Base-by-base conservation (phyloP, 2,888 invertebrate genomes). In the Odontocerum albicorne region DNA sequence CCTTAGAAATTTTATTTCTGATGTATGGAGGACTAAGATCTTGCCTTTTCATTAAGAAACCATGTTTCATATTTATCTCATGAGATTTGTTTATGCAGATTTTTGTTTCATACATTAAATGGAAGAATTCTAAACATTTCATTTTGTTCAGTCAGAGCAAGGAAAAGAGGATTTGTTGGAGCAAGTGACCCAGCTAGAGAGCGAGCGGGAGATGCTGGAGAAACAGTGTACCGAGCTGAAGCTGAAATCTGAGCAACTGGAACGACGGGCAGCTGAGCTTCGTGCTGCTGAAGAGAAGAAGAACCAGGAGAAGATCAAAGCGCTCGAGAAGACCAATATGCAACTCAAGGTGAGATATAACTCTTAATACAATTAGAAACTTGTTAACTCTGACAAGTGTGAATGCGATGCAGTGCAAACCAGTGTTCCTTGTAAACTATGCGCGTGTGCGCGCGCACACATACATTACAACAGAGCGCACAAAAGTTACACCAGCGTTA, bases 291-390 rank as follows among this genome's bases (percentile, higher is more conserved):
- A 96, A 67, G 93, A 94, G 69, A 92, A 92, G 70, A 92, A 94
- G 65, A 92, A 95, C 67, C 86, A 86, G 32, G 96, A 97, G 69
- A 96, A 96, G 72, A 85, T 96, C 47, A 83, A 90, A 44, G 94
- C 95, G 67, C 77, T 96, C 55, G 96, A 94, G 76, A 91, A 94
- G 72, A 95, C 96, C 1, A 96, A 96, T 69, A 88, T 91, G 62
- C 96, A 96, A 68, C 77, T 96, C 7, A 96, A 96, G 84, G 91
- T 88, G 67, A 42, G 17, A n/a, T n/a, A n/a, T n/a, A n/a, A n/a
- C n/a, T n/a, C n/a, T n/a, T n/a, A n/a, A n/a, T n/a, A n/a, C n/a
- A n/a, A n/a, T n/a, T n/a, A n/a, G n/a, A n/a, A n/a, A n/a, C n/a
- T n/a, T n/a, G n/a, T n/a, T n/a, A n/a, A n/a, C n/a, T n/a, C n/a